Percentiles rank a stretch among this genome's conserved stretches.
These are phyloP conservation scores for Mermis nigrescens DNA, from an alignment of 2,888 invertebrate genomes.

Conservation along the genomic window DNA sequence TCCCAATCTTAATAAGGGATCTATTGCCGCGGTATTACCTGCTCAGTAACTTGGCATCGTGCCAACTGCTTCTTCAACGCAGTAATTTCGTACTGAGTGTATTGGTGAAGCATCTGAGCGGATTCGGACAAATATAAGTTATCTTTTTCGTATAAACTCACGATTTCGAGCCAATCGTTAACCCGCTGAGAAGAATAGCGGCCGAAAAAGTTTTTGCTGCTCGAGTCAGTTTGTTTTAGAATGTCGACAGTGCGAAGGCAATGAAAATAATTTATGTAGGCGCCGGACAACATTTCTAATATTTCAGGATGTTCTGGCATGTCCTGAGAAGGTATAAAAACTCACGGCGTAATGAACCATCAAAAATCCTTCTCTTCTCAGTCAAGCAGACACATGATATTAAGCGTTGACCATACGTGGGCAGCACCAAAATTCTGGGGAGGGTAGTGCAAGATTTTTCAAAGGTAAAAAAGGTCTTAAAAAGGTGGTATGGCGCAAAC, in stretches of 20 bases:
- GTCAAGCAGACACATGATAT: no score
- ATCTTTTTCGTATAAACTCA: conserved; percentile 66
- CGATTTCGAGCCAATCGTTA: conserved; percentile 92
- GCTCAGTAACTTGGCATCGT: conserved; percentile 60
- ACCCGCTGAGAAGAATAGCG: conserved; percentile 85
- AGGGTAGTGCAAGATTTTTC: no score
- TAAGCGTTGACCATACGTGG: no score
- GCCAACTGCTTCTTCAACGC: conserved; percentile 65
- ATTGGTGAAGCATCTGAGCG: conserved; percentile 71
- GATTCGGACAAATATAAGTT: conserved; percentile 75
- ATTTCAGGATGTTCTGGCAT: conserved; percentile 67
- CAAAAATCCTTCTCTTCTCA: no score
- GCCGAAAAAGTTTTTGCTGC: conserved; percentile 84
- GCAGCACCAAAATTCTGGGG: no score
- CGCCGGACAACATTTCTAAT: conserved; percentile 52
- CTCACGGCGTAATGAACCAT: no score
- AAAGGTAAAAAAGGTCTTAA: no score
- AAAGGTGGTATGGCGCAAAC: no score
- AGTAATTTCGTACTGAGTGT: conserved; percentile 83
- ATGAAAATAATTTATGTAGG: conserved; percentile 79
- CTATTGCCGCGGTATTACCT: no score
- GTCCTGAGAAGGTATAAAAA: no score
- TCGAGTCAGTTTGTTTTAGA: conserved; percentile 83
- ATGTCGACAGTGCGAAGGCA: conserved; percentile 77
- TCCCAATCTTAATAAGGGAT: no score